Conservation (phyloP, 1,140 invertebrate species). For the Marisa cornuarietis region DNA sequence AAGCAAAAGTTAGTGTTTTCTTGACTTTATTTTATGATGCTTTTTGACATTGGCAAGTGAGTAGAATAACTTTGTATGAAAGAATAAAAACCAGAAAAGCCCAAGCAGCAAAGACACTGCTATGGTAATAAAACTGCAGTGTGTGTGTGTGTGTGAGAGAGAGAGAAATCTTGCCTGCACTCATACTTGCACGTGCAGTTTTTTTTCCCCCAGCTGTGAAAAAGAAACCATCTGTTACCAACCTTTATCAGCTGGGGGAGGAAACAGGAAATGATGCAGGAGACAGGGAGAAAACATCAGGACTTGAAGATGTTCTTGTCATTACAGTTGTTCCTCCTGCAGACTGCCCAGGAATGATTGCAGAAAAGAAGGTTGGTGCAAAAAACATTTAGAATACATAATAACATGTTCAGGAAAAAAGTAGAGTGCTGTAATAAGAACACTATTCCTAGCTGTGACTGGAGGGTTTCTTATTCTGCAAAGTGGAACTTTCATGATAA, state of each 20-base stretch:
- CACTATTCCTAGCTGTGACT: neutral
- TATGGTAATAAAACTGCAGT: too few species aligned
- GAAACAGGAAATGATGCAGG: constrained; percentile 12
- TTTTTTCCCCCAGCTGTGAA: constrained; percentile 17
- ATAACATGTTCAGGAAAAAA: neutral
- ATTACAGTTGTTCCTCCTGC: constrained; percentile 72
- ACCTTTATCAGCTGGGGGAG: constrained; percentile 27
- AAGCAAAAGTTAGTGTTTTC: constrained; percentile 17
- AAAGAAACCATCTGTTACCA: constrained; percentile 27
- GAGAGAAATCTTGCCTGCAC: neutral
- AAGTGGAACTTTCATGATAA: too few species aligned
- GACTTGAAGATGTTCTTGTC: constrained; percentile 73
- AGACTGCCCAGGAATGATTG: constrained; percentile 76
- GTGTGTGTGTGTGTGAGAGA: neutral
- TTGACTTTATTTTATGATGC: neutral
- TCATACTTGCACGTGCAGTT: neutral
- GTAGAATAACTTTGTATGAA: neutral
- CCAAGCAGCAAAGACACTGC: too few species aligned
- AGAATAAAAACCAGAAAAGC: too few species aligned
- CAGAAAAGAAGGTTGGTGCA: constrained; percentile 76
- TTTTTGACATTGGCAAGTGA: neutral
- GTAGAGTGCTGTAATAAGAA: neutral
- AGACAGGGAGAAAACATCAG: constrained; percentile 20
- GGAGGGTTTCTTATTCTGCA: neutral
- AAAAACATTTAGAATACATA: constrained; percentile 6